Evolutionary conservation across 2,888 invertebrate genomes (phyloP), one percentile per base, ranked within the genome.

Genomic region (Meloe dianella): DNA sequence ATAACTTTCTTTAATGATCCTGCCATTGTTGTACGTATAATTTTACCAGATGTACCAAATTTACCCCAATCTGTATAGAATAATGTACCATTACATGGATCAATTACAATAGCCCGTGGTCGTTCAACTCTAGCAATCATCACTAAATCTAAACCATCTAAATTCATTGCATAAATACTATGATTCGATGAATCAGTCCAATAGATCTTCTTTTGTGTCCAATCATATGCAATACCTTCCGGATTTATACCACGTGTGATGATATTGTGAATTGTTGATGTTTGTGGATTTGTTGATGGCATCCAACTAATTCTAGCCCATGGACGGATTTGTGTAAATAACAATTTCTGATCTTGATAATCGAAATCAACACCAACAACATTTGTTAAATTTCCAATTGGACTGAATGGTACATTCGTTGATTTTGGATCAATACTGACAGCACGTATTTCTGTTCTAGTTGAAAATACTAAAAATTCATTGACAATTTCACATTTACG

Each of bases 11-110:
- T 94, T 67, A 95, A 83, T 0, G 96, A 96, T 3, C 99, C 98
- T 0, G 97, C 97, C 96, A 98, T 96, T 0, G 98, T 97, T 0
- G 97, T 93, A 70, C 95, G 88, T 82, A 95, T 96, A 64, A 99
- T 98, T 82, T 96, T 96, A 0, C 96, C 96, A 0, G 94, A 92
- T 0, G 94, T 94, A 6, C 96, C 96, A 79, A 95, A 96, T 68
- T 95, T 88, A 14, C 96, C 96, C 96, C 96, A 97, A 80, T 98
- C 98, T 0, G 97, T 97, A 84, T 93, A 99, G 84, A 95, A 99
- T 17, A 99, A 84, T 0, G 94, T 93, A 14, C 97, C 98, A 79
- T 94, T 94, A 85, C 99, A 99, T 0, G 98, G 98, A 85, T 98
- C 96, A 0, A 99, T 89, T 0, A 97, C 97, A 64, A 99, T 94